Evolutionary conservation across 1,140 invertebrate species (phyloP).

Genomic region (Micrasema minimum): DNA sequence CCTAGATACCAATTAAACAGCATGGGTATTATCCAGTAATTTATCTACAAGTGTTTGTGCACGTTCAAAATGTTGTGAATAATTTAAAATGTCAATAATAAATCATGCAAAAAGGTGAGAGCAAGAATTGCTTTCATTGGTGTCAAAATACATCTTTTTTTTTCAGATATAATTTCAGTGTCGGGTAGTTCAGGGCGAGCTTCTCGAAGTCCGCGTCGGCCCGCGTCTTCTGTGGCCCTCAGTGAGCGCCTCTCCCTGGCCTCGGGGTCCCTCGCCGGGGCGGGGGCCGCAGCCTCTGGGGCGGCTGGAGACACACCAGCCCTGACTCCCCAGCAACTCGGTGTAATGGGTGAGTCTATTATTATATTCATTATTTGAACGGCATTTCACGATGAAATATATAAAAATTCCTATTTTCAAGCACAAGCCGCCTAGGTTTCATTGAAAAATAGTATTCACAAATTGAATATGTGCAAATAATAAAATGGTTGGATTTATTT

Average conservation of each 20-base stretch:
- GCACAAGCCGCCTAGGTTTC: no score
- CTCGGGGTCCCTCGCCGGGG: conserved; percentile 69
- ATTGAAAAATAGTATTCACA: neutral
- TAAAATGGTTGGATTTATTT: no score
- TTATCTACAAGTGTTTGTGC: no score
- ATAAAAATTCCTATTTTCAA: no score
- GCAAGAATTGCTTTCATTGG: no score
- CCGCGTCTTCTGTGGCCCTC: conserved; percentile 63
- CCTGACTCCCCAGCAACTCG: conserved; percentile 75
- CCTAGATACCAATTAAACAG: no score
- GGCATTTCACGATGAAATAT: neutral
- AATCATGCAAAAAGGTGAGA: no score
- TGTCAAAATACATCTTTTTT: no score
- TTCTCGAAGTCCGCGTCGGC: conserved; percentile 61
- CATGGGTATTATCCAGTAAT: no score
- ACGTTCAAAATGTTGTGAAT: no score
- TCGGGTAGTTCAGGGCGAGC: conserved; percentile 68
- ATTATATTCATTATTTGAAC: neutral
- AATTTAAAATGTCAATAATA: no score
- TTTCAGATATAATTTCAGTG: conserved; percentile 67
- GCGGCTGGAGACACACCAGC: conserved; percentile 62
- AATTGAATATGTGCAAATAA: no score
- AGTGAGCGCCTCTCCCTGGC: conserved; percentile 72
- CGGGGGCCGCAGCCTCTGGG: conserved; percentile 45
- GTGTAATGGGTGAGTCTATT: conserved; percentile 72